Percentiles rank a stretch among this genome's conserved stretches.
Evolutionary conservation across 2,797 vertebrate genomes (phyloP).

Genomic region (Spea hammondii): DNA sequence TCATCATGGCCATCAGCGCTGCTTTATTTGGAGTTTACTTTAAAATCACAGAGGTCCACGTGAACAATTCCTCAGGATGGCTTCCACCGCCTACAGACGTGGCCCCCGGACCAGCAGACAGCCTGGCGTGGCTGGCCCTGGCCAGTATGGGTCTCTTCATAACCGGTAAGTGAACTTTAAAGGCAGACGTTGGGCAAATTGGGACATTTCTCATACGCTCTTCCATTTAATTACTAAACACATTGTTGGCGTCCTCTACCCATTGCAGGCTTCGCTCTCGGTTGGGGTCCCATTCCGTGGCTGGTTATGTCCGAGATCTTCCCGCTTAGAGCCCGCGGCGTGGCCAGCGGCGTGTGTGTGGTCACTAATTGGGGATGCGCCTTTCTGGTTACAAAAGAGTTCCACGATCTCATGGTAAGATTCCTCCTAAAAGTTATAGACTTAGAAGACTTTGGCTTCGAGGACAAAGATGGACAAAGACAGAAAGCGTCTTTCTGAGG

Average conservation of each 20-base stretch:
- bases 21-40: constrained; percentile 84
- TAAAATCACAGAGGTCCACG: constrained; percentile 64
- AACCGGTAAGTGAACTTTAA: constrained; percentile 71
- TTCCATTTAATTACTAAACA: not conserved
- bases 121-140: constrained; percentile 83
- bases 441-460: too few species aligned
- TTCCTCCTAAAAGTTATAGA: too few species aligned
- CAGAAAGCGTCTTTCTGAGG: too few species aligned
- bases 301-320: constrained; percentile 88
- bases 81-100: not conserved
- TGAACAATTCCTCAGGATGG: constrained; percentile 53
- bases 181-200: not conserved
- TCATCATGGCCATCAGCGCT: constrained; percentile 81
- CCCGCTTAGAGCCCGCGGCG: constrained; percentile 73
- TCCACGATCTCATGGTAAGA: constrained; percentile 80
- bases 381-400: constrained; percentile 82
- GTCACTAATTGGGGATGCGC: constrained; percentile 85
- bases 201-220: too few species aligned
- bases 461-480: too few species aligned
- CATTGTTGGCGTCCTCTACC: not conserved
- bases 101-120: constrained; percentile 30
- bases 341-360: constrained; percentile 76
- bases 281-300: constrained; percentile 87
- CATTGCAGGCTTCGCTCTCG: constrained; percentile 80
- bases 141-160: constrained; percentile 85